phyloP scores from a whole-genome alignment of 2,797 vertebrate species.

The Coluber constrictor region DNA sequence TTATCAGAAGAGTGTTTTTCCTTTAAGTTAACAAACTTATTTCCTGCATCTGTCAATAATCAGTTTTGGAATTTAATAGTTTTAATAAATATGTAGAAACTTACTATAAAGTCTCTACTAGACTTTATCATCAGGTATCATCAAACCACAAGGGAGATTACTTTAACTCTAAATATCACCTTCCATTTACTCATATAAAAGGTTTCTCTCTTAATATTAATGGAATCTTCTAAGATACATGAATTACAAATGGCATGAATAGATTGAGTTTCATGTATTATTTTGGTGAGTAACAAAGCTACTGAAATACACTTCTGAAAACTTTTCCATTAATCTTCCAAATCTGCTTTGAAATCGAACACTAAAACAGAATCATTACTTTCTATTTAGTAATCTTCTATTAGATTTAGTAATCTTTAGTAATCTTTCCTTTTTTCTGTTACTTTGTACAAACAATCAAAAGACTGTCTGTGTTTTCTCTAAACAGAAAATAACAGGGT shows the following conservation, averaged over 20 bases:
- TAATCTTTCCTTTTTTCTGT: background rate
- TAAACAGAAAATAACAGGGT: background rate
- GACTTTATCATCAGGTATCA: no score
- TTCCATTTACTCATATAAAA: background rate
- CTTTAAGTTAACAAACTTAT: background rate
- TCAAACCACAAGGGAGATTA: background rate
- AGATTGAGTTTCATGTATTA: background rate
- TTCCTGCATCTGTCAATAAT: background rate
- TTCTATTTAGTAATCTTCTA: background rate
- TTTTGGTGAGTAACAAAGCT: background rate
- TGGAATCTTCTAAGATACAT: background rate
- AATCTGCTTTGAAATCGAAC: background rate
- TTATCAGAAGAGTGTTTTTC: background rate
- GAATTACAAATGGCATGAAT: background rate
- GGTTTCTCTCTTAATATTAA: background rate
- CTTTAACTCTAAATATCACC: background rate
- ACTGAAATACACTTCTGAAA: background rate
- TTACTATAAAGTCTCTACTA: background rate
- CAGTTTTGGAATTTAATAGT: background rate
- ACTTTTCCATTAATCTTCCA: background rate
- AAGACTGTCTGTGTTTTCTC: background rate
- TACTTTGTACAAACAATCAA: background rate
- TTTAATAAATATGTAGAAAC: background rate
- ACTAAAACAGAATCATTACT: background rate
- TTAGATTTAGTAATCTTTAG: background rate